These are phyloP conservation scores for Bathynomus jamesi DNA, from an alignment of 1,140 invertebrate species.

Conservation along the genomic window DNA sequence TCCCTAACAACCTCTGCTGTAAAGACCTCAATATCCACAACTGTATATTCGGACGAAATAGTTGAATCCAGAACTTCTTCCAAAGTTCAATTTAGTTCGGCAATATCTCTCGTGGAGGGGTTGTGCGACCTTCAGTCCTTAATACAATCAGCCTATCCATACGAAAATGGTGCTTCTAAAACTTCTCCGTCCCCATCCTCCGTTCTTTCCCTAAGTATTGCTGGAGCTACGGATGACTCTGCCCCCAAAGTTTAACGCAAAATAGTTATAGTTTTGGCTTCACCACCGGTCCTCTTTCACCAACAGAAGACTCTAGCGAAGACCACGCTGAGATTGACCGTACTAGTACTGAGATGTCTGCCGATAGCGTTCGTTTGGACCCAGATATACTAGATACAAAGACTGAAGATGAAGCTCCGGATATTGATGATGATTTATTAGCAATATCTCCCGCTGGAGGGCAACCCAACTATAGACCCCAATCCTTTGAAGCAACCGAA, in stretches of 20 bases:
- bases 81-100: not conserved
- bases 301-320: conserved; percentile 34
- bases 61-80: conserved; percentile 1
- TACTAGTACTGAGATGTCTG: conserved; percentile 33
- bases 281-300: conserved; percentile 25
- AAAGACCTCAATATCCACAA: not conserved
- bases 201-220: conserved; percentile 20
- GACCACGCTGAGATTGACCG: conserved; percentile 36
- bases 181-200: conserved; percentile 22
- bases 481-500: conserved; percentile 36
- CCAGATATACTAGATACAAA: conserved; percentile 39
- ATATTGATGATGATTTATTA: conserved; percentile 40
- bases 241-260: conserved; percentile 20
- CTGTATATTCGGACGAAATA: conserved; percentile 6
- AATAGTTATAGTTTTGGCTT: conserved; percentile 19
- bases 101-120: not conserved
- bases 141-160: not conserved
- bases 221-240: conserved; percentile 16
- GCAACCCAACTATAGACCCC: conserved; percentile 23
- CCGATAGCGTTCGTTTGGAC: conserved; percentile 38
- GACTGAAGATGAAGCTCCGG: conserved; percentile 41
- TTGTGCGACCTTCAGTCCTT: not conserved
- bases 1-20: not conserved
- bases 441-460: conserved; percentile 25
- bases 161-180: not conserved